These are phyloP conservation scores for Eueremaeus valkanovi DNA, from an alignment of 2,888 invertebrate genomes.

Conservation along the genomic window DNA sequence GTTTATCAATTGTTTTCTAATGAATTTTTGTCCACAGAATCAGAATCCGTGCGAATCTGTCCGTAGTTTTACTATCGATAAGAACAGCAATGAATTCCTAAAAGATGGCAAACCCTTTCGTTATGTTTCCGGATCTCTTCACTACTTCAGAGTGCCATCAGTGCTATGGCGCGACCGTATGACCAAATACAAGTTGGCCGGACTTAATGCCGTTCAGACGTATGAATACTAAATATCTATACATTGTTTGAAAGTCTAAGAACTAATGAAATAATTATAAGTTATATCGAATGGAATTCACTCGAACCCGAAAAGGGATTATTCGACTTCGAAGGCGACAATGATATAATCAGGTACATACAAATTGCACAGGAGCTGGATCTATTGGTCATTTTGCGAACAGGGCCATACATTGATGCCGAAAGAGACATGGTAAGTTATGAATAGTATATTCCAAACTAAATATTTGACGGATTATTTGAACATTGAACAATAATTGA, in stretches of 20 bases:
- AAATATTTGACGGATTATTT: neutral
- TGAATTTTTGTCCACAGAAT: no score
- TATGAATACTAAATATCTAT: no score
- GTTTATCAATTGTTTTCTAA: no score
- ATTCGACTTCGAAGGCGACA: slow-evolving; percentile 64
- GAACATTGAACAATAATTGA: no score
- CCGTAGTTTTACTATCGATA: slow-evolving; percentile 52
- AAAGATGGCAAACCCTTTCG: slow-evolving; percentile 52
- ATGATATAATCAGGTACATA: slow-evolving; percentile 63
- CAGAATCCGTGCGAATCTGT: no score
- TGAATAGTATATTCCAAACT: no score
- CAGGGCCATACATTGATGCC: slow-evolving; percentile 87
- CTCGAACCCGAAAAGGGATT: slow-evolving; percentile 75
- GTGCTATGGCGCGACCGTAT: slow-evolving; percentile 51
- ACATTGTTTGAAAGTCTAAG: no score
- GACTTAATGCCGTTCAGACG: slow-evolving; percentile 51
- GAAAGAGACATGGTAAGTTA: slow-evolving; percentile 69
- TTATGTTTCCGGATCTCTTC: slow-evolving; percentile 50
- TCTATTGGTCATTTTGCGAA: slow-evolving; percentile 70
- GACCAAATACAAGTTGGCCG: slow-evolving; percentile 51
- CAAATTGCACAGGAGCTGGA: slow-evolving; percentile 69
- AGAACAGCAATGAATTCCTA: slow-evolving; percentile 53
- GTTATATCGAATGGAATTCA: slow-evolving; percentile 80
- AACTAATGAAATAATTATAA: no score
- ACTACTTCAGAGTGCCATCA: slow-evolving; percentile 51